Conservation (phyloP, 2,113 vertebrate genomes). For the Phylloscopus trochilus region DNA sequence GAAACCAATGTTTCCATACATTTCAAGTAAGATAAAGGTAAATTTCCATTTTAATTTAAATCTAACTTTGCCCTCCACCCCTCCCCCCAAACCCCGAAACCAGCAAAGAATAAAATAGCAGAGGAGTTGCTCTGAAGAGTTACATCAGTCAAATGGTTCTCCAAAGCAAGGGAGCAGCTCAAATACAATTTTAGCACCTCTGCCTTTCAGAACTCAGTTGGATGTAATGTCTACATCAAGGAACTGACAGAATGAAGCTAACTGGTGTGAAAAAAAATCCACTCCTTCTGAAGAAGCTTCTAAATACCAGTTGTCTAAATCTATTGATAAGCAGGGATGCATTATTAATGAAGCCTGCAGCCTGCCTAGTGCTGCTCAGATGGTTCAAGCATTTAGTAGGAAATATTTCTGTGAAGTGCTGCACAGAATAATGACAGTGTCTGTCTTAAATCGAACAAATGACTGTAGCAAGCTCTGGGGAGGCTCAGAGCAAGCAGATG, state of each 20-base stretch:
- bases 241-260: constrained; percentile 78
- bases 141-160: constrained; percentile 33
- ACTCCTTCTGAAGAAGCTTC: constrained; percentile 77
- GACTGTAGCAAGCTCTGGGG: constrained; percentile 73
- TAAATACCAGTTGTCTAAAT: constrained; percentile 87
- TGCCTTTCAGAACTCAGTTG: constrained; percentile 74
- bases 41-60: not conserved
- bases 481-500: constrained; percentile 70
- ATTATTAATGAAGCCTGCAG: constrained; percentile 86
- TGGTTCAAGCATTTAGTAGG: constrained; percentile 80
- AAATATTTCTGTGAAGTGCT: constrained; percentile 78
- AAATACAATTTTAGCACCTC: constrained; percentile 69
- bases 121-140: constrained; percentile 35
- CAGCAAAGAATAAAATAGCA: not conserved
- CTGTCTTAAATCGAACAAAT: constrained; percentile 84
- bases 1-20: not conserved
- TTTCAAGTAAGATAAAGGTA: constrained; percentile 12
- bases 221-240: constrained; percentile 82
- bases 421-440: constrained; percentile 76
- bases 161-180: constrained; percentile 60
- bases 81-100: not conserved
- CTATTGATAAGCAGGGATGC: constrained; percentile 85
- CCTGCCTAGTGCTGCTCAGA: constrained; percentile 80
- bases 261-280: constrained; percentile 73
- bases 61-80: not conserved